Conservation (phyloP, 2,888 invertebrate genomes). For the Saturnia japonica region DNA sequence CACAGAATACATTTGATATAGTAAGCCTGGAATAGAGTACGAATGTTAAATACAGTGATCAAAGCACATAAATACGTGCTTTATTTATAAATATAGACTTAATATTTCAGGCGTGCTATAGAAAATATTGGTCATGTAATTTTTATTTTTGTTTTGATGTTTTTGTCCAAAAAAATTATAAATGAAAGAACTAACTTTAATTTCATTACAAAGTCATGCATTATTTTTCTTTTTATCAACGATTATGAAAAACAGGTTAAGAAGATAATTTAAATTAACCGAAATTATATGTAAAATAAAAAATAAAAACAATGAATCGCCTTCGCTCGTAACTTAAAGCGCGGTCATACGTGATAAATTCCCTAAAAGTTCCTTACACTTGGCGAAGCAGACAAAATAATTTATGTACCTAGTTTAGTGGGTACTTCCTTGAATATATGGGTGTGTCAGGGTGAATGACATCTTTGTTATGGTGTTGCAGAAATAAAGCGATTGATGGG, state of each 20-base stretch:
- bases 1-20: neutral
- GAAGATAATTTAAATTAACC: neutral
- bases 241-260: no score
- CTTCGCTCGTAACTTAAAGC: conserved; percentile 34
- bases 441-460: conserved; percentile 71
- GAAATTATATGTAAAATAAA: neutral
- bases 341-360: conserved; percentile 69
- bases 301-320: conserved; percentile 38
- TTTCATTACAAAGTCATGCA: no score
- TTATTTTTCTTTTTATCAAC: no score
- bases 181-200: no score
- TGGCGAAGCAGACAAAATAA: conserved; percentile 78
- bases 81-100: neutral
- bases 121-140: neutral
- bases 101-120: neutral
- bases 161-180: neutral
- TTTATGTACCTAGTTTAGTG: conserved; percentile 80
- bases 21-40: no score
- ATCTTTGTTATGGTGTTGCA: conserved; percentile 56
- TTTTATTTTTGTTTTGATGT: neutral
- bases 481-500: conserved; percentile 3
- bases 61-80: no score
- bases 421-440: conserved; percentile 73
- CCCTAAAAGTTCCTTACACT: conserved; percentile 76
- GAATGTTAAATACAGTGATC: no score